Base-by-base conservation (phyloP, 1,140 invertebrate genomes). In the Caenorhabditis brenneri region DNA sequence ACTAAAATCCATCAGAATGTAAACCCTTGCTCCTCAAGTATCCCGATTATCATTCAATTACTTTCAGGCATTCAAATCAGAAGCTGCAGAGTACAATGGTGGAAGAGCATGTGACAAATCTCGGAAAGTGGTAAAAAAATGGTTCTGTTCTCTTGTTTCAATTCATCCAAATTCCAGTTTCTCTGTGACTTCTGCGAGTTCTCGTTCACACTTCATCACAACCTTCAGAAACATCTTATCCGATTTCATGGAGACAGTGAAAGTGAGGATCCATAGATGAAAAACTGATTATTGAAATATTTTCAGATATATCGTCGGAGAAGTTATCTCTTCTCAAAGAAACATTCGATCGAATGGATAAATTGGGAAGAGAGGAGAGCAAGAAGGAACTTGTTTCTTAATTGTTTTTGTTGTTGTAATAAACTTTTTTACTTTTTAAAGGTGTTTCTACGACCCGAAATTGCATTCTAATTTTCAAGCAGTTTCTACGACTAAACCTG, bases 151-250 rank as follows among this genome's bases (percentile, higher is more conserved):
- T n/a, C n/a, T n/a, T n/a, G n/a, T n/a, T n/a, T n/a, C n/a, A n/a
- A n/a, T n/a, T n/a, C n/a, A n/a, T n/a, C n/a, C n/a, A n/a, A 46
- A 5, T 74, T 74, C 24, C 65, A 74, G 65, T 74, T 74, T 74
- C 19, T 74, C 2, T 74, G 65, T 42, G 65, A 74, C 12, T 42
- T 42, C n/a, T 65, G 58, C 22, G 58, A 65, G n/a, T 65, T 74
- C n/a, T 39, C 65, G n/a, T 74, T 39, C 65, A 74, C 65, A 42
- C 36, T 74, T 42, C 65, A 36, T 36, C 65, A 46, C 19, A 74
- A 74, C 42, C 65, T 74, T 12, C 36, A 74, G 24, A 3, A 19
- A 3, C 65, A 74, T 74, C 36, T 74, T 22, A 36, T 74, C 2
- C 6, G 15, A 33, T 74, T 33, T 24, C 65, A 74, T 24, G 65